These are phyloP conservation scores for Myotis lucifugus DNA, from an alignment of 2,113 vertebrate genomes.

Conservation along the genomic window DNA sequence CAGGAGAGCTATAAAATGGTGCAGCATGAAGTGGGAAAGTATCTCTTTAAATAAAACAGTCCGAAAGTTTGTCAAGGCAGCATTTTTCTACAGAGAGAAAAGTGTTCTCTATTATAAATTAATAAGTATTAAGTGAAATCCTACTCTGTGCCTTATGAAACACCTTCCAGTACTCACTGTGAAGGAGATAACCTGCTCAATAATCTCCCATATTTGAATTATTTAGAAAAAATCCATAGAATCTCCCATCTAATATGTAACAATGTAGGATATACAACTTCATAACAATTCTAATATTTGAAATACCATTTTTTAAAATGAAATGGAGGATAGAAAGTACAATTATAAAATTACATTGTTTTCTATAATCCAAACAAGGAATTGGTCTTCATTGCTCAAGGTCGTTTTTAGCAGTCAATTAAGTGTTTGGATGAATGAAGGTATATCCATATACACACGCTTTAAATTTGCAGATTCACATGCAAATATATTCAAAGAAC, in stretches of 20 bases:
- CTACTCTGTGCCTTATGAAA: background rate
- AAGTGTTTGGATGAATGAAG: background rate
- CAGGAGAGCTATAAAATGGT: background rate
- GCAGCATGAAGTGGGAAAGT: background rate
- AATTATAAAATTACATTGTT: background rate
- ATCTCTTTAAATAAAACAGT: background rate
- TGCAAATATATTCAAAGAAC: background rate
- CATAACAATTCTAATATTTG: background rate
- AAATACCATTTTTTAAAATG: background rate
- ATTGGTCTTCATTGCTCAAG: background rate
- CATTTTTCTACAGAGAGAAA: constrained; percentile 29
- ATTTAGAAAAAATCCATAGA: constrained; percentile 28
- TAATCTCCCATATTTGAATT: constrained; percentile 25
- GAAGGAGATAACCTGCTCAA: background rate
- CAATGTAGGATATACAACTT: background rate
- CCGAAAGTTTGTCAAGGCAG: background rate
- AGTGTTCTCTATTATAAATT: background rate
- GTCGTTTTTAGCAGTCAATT: constrained; percentile 21
- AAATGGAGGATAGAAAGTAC: background rate
- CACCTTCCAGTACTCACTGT: background rate
- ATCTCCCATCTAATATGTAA: background rate
- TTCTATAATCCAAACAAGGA: constrained; percentile 32
- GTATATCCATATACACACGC: background rate
- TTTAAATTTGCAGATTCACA: background rate
- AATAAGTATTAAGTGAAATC: background rate